A percentile compares a stretch with the other conserved stretches of the same genome.
These are phyloP conservation scores for Conus betulinus DNA, from an alignment of 1,140 invertebrate genomes.

Conservation along the genomic window DNA sequence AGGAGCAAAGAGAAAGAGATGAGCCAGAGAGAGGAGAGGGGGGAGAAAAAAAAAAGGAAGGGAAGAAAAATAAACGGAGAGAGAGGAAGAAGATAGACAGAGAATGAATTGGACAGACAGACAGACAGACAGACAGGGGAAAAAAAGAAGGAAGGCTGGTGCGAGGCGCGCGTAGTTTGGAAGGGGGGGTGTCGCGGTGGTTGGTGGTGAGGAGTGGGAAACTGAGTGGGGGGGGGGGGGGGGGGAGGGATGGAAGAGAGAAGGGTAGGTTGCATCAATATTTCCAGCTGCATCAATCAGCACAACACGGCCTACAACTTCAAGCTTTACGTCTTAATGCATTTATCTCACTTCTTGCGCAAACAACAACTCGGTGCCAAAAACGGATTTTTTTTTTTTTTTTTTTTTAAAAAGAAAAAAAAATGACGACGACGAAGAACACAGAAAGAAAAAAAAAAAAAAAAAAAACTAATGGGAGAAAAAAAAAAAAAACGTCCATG, in stretches of 20 bases:
- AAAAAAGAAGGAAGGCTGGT: not conserved
- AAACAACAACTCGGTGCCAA: not conserved
- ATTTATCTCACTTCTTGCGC: not conserved
- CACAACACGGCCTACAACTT: no score
- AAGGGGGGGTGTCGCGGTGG: no score
- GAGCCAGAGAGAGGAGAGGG: no score
- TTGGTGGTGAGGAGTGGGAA: no score
- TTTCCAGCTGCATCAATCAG: not conserved
- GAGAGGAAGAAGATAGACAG: not conserved
- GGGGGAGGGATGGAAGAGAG: no score
- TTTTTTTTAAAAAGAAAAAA: no score
- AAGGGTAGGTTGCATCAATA: not conserved
- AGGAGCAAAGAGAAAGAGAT: no score
- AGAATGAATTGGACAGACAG: not conserved
- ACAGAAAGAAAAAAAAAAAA: not conserved
- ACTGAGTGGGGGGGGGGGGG: no score
- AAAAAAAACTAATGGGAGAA: not conserved
- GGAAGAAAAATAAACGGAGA: not conserved
- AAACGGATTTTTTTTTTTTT: not conserved
- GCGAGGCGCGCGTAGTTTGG: no score
- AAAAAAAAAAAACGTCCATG: not conserved
- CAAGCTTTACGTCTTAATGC: not conserved
- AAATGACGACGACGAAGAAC: no score
- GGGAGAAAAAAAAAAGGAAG: no score
- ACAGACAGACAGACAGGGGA: not conserved